Percentiles rank a stretch among this genome's conserved stretches.
Conservation (phyloP, 1,140 invertebrate genomes). For the Tetragnatha versicolor region DNA sequence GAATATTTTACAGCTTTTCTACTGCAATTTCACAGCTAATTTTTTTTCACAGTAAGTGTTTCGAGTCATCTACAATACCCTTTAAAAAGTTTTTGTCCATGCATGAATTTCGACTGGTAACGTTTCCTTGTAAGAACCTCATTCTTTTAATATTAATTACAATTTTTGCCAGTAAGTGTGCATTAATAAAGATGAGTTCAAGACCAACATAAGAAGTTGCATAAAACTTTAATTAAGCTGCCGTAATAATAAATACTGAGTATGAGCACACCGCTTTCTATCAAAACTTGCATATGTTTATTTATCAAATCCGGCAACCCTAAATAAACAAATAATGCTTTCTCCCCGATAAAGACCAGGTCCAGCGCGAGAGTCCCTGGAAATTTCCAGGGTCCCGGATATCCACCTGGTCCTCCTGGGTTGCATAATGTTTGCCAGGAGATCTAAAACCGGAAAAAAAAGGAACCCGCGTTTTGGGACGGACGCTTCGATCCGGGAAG, state of each 20-base stretch:
- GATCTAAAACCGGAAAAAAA: neutral
- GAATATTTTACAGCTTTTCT: no score
- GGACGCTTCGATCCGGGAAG: slow-evolving; percentile 11
- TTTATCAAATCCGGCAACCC: neutral
- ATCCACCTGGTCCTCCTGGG: neutral
- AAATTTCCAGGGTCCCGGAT: slow-evolving; percentile 22
- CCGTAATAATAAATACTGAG: no score
- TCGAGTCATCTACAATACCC: neutral
- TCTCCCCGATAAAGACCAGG: neutral
- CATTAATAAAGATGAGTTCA: no score
- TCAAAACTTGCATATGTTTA: neutral
- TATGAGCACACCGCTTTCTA: no score
- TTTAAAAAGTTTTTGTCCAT: neutral
- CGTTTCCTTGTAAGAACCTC: neutral
- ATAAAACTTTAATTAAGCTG: no score
- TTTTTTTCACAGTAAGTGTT: no score
- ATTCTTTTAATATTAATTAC: neutral
- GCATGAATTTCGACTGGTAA: neutral
- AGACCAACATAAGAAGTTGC: no score
- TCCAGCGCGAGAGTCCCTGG: neutral
- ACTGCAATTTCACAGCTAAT: no score
- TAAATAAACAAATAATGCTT: neutral
- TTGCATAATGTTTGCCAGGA: neutral
- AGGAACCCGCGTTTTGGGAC: neutral
- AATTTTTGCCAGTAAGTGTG: neutral